Evolutionary conservation across 2,797 vertebrate genomes (phyloP), one percentile per base, ranked within the genome.

Genomic region (Pyrocephalus nanus): DNA sequence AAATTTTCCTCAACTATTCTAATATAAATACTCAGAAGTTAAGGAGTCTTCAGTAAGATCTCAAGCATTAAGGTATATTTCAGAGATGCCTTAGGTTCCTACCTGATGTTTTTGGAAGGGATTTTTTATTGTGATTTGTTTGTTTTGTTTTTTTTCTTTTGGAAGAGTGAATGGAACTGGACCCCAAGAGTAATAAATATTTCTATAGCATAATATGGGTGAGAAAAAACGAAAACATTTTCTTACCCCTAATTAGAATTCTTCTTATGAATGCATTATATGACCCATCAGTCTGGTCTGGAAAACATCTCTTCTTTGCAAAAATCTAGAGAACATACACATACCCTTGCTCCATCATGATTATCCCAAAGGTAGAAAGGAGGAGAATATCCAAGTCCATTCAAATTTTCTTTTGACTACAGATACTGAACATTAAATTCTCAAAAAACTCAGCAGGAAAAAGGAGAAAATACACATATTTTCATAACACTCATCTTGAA

Each of bases 401-500:
- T 40, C 45, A 45, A 23, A 38, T 30, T 71, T 43, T 36, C 17
- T 18, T 72, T 58, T 34, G 14, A 47, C 15, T 30, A 27, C 8
- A 58, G 10, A 66, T 3, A 43, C 0, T 2, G 0, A 34, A 11
- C 6, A 5, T 51, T 7, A 73, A 82, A 76, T 60, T 47, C 25
- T 5, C 3, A 23, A 50, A 50, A 62, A 76, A 2, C 13, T 38
- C 50, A 22, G 18, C 15, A 43, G 20, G 34, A 62, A 73, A 66
- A 15, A 60, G 9, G 10, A 82, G 10, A 26, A 26, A 82, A 71
- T 12, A 53, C 65, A 58, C 15, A 22, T 2, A 26, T 21, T 64
- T 80, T 47, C 0, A 0, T 15, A 40, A 8, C 0, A 4, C 0
- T 2, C 25, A 22, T 19, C 32, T 38, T 34, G 7, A 85, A 67